Evolutionary conservation across 2,888 invertebrate species (phyloP).

Genomic region (Abrostola triplasia): DNA sequence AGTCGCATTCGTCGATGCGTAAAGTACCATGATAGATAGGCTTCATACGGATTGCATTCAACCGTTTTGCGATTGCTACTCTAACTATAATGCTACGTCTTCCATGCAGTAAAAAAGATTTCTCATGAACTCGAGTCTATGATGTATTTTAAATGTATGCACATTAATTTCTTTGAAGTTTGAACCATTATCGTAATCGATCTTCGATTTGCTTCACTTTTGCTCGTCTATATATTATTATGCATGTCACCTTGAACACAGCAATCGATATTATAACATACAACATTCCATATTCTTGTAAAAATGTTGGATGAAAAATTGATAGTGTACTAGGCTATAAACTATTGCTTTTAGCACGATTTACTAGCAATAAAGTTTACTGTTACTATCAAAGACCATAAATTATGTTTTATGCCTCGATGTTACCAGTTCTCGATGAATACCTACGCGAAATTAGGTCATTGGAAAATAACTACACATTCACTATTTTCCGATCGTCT

Average conservation of each 20-base stretch:
- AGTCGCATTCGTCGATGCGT: conserved; percentile 26
- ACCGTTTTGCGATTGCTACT: neutral
- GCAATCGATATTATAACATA: conserved; percentile 2
- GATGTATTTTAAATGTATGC: neutral
- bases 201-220: conserved; percentile 31
- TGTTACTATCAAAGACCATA: conserved; percentile 17
- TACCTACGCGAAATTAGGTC: conserved; percentile 26
- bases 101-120: neutral
- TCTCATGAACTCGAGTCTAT: neutral
- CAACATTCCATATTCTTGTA: conserved; percentile 6
- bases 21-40: conserved; percentile 19
- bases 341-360: conserved; percentile 19
- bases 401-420: conserved; percentile 27
- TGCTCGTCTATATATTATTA: conserved; percentile 5
- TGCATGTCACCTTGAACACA: conserved; percentile 18
- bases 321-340: neutral
- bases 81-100: neutral
- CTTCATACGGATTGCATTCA: conserved; percentile 14
- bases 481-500: neutral
- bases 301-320: conserved; percentile 1
- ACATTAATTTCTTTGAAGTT: conserved; percentile 13
- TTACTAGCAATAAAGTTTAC: conserved; percentile 20
- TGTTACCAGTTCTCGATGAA: conserved; percentile 22
- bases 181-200: conserved; percentile 23
- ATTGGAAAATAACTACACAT: conserved; percentile 10